Percentiles rank a stretch among this genome's conserved stretches.
Evolutionary conservation across 2,888 invertebrate genomes (phyloP).

Genomic region (Synanthedon tipuliformis): DNA sequence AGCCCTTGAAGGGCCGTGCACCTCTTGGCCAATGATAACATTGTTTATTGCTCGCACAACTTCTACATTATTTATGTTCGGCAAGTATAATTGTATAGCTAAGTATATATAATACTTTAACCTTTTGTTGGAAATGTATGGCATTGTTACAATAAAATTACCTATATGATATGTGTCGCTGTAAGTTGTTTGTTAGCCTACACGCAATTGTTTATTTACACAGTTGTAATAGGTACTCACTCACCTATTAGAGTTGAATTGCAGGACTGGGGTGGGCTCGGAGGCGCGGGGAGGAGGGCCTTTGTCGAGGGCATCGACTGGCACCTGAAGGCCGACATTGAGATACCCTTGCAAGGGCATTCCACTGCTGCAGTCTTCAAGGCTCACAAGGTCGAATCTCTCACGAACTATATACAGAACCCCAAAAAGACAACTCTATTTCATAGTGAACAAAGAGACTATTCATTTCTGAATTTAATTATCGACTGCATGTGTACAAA

Average conservation of each 20-base stretch:
- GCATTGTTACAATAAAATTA: not conserved
- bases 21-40: not conserved
- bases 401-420: not conserved
- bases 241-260: conserved; percentile 9
- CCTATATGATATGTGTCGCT: not conserved
- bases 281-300: conserved; percentile 30
- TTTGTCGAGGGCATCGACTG: conserved; percentile 61
- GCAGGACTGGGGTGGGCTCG: conserved; percentile 18
- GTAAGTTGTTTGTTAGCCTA: not conserved
- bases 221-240: conserved; percentile 19
- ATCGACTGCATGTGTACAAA: no score
- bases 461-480: no score
- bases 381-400: conserved; percentile 16
- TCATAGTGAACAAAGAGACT: no score
- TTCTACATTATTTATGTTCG: not conserved
- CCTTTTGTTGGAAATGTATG: not conserved
- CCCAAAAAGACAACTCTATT: not conserved
- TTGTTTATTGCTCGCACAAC: not conserved
- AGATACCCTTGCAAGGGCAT: conserved; percentile 61
- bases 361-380: conserved; percentile 55
- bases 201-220: conserved; percentile 37
- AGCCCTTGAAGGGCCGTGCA: not conserved
- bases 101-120: not conserved
- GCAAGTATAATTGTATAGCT: no score
- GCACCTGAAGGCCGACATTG: conserved; percentile 60